Conservation (phyloP, 2,113 vertebrate species). For the Alethe castanea region DNA sequence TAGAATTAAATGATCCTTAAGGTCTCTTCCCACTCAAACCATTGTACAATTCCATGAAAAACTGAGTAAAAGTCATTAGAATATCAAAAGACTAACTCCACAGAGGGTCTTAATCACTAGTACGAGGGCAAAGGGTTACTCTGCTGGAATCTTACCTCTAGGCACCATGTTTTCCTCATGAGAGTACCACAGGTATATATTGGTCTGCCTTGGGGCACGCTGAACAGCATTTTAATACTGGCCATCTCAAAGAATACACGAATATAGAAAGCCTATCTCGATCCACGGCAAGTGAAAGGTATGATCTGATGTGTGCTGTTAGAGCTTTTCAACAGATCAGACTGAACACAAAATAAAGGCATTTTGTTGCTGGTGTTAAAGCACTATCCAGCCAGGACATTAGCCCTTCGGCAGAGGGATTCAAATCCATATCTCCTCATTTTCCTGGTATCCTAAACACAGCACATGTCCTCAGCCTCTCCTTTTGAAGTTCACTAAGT, state of each 20-base stretch:
- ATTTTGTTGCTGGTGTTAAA: background rate
- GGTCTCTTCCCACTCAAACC: background rate
- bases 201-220: background rate
- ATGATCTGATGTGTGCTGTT: background rate
- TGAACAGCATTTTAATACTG: background rate
- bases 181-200: background rate
- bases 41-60: background rate
- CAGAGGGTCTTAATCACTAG: background rate
- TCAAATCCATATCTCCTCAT: background rate
- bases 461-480: background rate
- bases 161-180: background rate
- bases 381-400: background rate
- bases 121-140: background rate
- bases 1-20: background rate
- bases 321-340: background rate
- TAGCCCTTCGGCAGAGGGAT: background rate
- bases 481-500: background rate
- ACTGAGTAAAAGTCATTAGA: background rate
- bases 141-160: background rate
- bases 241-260: background rate
- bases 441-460: background rate
- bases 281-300: background rate
- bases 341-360: background rate
- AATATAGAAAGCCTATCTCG: background rate
- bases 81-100: background rate